phyloP scores from a whole-genome alignment of 2,113 vertebrate genomes.

The Budorcas taxicolor region DNA sequence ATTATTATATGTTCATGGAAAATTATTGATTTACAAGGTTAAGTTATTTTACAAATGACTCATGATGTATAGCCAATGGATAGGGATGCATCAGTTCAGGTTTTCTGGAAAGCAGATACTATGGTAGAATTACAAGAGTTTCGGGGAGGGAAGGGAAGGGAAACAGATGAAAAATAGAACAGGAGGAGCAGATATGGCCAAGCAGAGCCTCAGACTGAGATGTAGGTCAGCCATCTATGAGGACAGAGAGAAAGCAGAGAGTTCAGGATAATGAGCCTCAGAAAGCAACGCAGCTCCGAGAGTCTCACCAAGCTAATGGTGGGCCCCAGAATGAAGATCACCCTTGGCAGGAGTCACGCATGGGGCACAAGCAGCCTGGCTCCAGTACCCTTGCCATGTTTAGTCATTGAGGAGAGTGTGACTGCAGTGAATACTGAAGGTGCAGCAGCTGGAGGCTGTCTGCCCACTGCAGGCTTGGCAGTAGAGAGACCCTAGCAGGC shows the following conservation, averaged over 20 bases:
- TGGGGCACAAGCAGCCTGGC: accelerated
- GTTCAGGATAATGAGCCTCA: accelerated
- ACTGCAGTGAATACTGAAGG: neutral
- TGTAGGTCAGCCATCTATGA: neutral
- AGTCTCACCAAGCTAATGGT: accelerated
- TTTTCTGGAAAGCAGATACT: neutral
- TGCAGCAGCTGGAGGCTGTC: neutral
- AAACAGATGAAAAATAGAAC: accelerated
- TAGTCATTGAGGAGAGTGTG: neutral
- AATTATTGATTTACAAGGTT: neutral
- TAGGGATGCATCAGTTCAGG: neutral
- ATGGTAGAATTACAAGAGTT: neutral
- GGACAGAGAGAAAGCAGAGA: neutral
- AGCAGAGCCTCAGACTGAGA: neutral
- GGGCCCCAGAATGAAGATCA: neutral
- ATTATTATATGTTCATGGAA: neutral
- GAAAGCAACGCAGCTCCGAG: accelerated
- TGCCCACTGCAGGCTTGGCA: neutral
- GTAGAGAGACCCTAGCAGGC: neutral
- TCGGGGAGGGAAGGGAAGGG: neutral
- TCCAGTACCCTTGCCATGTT: too few species aligned
- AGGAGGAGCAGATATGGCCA: neutral
- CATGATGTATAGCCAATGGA: neutral
- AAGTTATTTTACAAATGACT: neutral
- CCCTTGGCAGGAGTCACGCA: accelerated